These are phyloP conservation scores for Eulemur mongoz DNA, from an alignment of 2,797 vertebrate species.

Conservation along the genomic window DNA sequence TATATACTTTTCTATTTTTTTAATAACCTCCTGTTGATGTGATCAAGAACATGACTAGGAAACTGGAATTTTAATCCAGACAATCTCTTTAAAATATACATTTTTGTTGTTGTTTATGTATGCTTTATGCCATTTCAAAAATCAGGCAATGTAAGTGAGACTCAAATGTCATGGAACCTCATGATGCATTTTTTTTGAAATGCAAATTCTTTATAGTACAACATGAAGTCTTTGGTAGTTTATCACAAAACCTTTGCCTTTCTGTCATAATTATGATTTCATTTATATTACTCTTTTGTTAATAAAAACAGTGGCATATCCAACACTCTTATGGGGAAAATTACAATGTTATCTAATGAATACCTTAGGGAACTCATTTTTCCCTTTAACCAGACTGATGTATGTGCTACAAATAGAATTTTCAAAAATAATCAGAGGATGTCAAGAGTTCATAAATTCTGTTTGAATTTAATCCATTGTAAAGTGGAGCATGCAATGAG, in stretches of 20 bases:
- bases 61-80: neutral
- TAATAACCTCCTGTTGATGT: neutral
- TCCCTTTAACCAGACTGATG: constrained; percentile 59
- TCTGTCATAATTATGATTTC: constrained; percentile 73
- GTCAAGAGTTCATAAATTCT: neutral
- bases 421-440: neutral
- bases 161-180: neutral
- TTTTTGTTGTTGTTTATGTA: neutral
- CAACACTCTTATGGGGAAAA: constrained; percentile 60
- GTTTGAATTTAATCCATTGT: constrained; percentile 14
- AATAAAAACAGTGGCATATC: constrained; percentile 64
- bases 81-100: neutral
- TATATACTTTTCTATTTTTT: neutral
- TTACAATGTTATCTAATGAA: constrained; percentile 60
- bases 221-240: constrained; percentile 63
- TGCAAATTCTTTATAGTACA: constrained; percentile 67
- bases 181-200: constrained; percentile 75
- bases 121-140: constrained; percentile 23
- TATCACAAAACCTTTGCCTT: constrained; percentile 74
- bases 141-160: constrained; percentile 57
- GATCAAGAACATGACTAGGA: neutral
- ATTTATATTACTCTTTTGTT: constrained; percentile 67
- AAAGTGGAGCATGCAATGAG: neutral
- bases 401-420: constrained; percentile 55
- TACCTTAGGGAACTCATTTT: constrained; percentile 61